phyloP scores from a whole-genome alignment of 2,888 invertebrate genomes.

The Prionchulus punctatus region DNA sequence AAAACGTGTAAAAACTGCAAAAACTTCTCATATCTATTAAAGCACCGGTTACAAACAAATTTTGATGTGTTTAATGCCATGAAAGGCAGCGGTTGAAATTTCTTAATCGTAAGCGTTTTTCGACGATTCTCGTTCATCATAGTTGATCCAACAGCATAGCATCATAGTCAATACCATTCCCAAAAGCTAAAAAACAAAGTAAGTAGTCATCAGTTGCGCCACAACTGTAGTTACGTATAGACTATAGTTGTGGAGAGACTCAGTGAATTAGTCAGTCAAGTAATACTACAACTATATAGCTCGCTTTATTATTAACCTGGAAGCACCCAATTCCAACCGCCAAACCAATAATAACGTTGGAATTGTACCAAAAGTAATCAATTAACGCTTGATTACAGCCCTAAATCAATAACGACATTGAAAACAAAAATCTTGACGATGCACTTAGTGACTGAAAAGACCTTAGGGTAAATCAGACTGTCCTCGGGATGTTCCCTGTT shows the following conservation, averaged over 20 bases:
- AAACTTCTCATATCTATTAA: too few relatives aligned
- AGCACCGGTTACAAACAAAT: too few relatives aligned
- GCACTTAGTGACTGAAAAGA: too few relatives aligned
- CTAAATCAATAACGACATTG: slow-evolving; percentile 16
- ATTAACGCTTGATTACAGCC: slow-evolving; percentile 25
- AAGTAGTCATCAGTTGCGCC: not conserved
- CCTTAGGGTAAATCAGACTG: not conserved
- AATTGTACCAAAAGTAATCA: slow-evolving; percentile 35
- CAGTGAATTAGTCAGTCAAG: too few relatives aligned
- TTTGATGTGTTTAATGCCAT: too few relatives aligned
- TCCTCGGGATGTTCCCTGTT: not conserved
- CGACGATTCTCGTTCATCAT: not conserved
- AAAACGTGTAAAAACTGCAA: too few relatives aligned
- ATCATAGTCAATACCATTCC: slow-evolving; percentile 57
- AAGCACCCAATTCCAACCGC: slow-evolving; percentile 51
- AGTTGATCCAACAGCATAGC: slow-evolving; percentile 52
- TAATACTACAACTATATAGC: too few relatives aligned
- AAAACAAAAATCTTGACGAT: too few relatives aligned
- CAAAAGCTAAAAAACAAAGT: slow-evolving; percentile 38
- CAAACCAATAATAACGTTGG: slow-evolving; percentile 48
- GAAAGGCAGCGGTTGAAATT: too few relatives aligned
- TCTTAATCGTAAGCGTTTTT: too few relatives aligned
- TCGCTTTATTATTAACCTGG: slow-evolving; percentile 44
- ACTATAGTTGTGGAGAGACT: too few relatives aligned
- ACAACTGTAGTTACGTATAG: too few relatives aligned